Evolutionary conservation across 1,140 invertebrate species (phyloP).

Genomic region (Drosophila ambigua): DNA sequence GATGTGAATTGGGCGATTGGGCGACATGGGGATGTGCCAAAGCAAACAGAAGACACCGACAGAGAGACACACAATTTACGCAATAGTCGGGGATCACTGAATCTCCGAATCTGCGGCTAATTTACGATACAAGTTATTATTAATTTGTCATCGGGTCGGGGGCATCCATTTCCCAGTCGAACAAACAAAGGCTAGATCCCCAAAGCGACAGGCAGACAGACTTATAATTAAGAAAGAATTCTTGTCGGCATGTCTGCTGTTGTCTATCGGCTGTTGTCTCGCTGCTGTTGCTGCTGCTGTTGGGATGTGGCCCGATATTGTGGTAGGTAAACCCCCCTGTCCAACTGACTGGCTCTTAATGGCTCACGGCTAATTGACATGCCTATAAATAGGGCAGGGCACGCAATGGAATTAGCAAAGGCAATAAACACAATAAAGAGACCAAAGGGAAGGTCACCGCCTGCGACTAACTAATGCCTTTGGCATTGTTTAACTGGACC

Average conservation of each 20-base stretch:
- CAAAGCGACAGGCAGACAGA: conserved; percentile 21
- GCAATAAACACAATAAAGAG: conserved; percentile 26
- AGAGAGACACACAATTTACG: conserved; percentile 26
- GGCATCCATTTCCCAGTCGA: conserved; percentile 41
- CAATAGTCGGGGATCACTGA: conserved; percentile 16
- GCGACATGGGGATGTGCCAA: conserved; percentile 49
- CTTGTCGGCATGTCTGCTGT: conserved; percentile 41
- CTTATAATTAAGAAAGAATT: conserved; percentile 60
- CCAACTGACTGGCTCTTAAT: conserved; percentile 45
- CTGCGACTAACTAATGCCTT: conserved; percentile 28
- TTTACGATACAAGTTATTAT: conserved; percentile 83
- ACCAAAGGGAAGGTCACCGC: conserved; percentile 51
- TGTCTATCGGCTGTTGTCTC: conserved; percentile 5
- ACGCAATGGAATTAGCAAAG: conserved; percentile 52
- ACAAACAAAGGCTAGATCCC: conserved; percentile 11
- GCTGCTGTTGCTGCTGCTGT: background rate
- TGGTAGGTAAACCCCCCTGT: conserved; percentile 33
- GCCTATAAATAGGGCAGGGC: conserved; percentile 43
- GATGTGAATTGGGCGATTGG: conserved; percentile 13
- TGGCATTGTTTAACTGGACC: background rate
- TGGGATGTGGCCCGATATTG: conserved; percentile 25
- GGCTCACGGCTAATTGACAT: conserved; percentile 73
- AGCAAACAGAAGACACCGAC: conserved; percentile 35
- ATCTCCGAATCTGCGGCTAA: conserved; percentile 43
- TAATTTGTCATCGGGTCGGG: conserved; percentile 78